Evolutionary conservation across 1,140 invertebrate genomes (phyloP).

Genomic region (Leptopilina boulardi): DNA sequence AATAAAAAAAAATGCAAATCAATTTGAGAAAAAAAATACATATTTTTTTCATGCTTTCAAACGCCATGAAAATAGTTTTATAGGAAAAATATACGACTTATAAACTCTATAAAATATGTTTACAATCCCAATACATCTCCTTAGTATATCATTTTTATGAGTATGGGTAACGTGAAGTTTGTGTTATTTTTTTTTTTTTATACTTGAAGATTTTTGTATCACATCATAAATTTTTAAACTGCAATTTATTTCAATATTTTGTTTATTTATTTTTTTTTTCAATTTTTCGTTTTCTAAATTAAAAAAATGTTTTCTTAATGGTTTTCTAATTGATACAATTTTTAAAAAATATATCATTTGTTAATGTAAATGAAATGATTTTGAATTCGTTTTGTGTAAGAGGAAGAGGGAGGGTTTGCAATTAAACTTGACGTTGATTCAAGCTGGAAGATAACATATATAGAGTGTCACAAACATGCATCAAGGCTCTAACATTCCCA

Average conservation of each 20-base stretch:
- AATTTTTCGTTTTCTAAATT: not conserved
- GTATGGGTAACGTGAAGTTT: not conserved
- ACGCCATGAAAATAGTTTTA: not conserved
- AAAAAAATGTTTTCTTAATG: too few relatives aligned
- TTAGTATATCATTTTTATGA: not conserved
- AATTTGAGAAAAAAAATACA: not conserved
- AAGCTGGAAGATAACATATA: not conserved
- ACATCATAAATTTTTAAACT: not conserved
- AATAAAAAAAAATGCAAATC: too few relatives aligned
- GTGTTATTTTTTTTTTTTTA: not conserved
- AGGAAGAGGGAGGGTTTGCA: not conserved
- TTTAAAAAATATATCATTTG: not conserved
- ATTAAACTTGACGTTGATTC: conserved; percentile 30
- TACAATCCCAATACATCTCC: not conserved
- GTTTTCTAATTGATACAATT: too few relatives aligned
- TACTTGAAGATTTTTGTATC: not conserved
- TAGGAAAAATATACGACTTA: not conserved
- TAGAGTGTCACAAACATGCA: not conserved
- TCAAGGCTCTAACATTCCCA: not conserved
- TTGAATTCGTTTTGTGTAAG: not conserved
- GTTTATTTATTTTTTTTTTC: not conserved
- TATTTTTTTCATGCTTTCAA: not conserved
- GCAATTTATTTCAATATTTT: not conserved
- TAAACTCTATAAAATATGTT: not conserved
- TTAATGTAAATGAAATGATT: not conserved